phyloP scores from a whole-genome alignment of 2,797 vertebrate species.

The Momotus momota region DNA sequence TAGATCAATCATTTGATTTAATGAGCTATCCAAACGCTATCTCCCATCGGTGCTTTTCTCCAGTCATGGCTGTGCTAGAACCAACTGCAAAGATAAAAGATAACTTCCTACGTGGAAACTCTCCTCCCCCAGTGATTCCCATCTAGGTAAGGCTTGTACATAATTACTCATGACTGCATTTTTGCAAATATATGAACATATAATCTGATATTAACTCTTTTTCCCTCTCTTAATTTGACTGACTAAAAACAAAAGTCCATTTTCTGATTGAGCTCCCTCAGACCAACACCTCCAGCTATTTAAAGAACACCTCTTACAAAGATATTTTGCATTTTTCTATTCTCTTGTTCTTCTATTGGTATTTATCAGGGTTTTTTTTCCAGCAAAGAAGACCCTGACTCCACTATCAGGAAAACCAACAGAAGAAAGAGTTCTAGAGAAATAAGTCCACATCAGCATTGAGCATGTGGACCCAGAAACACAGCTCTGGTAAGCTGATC shows the following conservation, averaged over 20 bases:
- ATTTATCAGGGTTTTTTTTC: not conserved
- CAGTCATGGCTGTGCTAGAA: not conserved
- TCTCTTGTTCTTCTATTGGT: not conserved
- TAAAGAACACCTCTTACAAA: not conserved
- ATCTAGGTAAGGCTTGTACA: not conserved
- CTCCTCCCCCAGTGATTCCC: not conserved
- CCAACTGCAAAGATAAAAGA: not conserved
- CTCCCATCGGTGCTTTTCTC: not conserved
- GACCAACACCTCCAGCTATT: not conserved
- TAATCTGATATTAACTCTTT: not conserved
- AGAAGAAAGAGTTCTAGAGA: not conserved
- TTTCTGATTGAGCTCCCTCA: not conserved
- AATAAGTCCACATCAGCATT: not conserved
- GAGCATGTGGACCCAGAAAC: not conserved
- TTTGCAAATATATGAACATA: not conserved
- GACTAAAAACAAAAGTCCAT: not conserved
- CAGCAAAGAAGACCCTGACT: not conserved
- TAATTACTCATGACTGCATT: not conserved
- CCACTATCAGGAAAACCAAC: not conserved
- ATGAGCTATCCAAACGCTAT: not conserved
- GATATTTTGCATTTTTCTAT: not conserved
- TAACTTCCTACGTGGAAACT: not conserved
- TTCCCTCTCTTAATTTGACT: not conserved
- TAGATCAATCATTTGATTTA: slow-evolving; percentile 1
- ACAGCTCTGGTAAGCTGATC: not conserved